Percentiles rank a stretch among this genome's conserved stretches.
phyloP scores from a whole-genome alignment of 1,140 invertebrate species.

The Dendroctonus ponderosae region DNA sequence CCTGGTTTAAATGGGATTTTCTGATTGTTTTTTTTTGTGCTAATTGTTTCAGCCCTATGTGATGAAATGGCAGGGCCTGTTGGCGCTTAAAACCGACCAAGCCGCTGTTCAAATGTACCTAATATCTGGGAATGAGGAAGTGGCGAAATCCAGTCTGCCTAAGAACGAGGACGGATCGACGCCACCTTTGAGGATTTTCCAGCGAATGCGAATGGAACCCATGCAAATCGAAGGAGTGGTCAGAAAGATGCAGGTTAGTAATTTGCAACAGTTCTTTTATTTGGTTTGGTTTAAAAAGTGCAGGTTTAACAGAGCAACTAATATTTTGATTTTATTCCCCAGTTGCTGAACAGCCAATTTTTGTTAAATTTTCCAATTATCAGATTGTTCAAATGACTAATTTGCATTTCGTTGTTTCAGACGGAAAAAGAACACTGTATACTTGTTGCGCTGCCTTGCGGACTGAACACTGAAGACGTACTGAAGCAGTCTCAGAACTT shows the following conservation, averaged over 20 bases:
- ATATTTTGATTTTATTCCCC: too few relatives aligned
- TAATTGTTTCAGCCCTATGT: constrained; percentile 71
- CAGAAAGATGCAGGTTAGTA: constrained; percentile 88
- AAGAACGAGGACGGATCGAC: constrained; percentile 77
- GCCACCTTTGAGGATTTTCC: constrained; percentile 85
- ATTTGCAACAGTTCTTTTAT: neutral
- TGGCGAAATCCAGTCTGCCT: constrained; percentile 80
- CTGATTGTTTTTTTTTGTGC: neutral
- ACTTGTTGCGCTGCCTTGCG: constrained; percentile 91
- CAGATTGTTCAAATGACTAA: neutral
- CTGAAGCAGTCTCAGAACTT: constrained; percentile 89
- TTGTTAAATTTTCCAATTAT: neutral
- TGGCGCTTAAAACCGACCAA: constrained; percentile 94
- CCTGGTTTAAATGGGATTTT: neutral
- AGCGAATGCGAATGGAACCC: constrained; percentile 93
- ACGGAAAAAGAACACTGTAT: constrained; percentile 94
- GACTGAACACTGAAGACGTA: constrained; percentile 88
- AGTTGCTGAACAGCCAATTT: too few relatives aligned
- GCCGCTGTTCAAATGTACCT: constrained; percentile 98
- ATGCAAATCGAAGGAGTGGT: constrained; percentile 92
- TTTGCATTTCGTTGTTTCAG: constrained; percentile 56
- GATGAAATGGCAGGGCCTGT: constrained; percentile 93
- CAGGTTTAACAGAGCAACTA: too few relatives aligned
- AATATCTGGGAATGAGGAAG: constrained; percentile 87
- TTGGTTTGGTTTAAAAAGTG: too few relatives aligned